These are phyloP conservation scores for Abrostola triplasia DNA, from an alignment of 2,888 invertebrate genomes.

Conservation along the genomic window DNA sequence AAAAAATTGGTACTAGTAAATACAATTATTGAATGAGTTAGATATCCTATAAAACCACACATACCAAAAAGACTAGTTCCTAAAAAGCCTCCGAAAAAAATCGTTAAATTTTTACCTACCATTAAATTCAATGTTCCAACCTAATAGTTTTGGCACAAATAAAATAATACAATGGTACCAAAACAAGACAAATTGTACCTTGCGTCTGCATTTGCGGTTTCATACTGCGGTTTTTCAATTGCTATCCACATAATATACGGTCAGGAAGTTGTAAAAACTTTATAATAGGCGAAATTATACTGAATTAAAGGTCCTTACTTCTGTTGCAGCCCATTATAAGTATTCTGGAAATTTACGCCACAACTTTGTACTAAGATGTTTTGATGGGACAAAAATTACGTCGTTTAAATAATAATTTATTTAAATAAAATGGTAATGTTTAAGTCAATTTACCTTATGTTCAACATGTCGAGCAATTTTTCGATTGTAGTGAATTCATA, in stretches of 20 bases:
- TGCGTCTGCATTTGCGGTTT: neutral
- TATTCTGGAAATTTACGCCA: neutral
- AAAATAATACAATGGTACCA: neutral
- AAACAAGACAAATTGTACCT: slow-evolving; percentile 1
- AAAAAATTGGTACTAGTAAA: no score
- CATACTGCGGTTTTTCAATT: slow-evolving; percentile 1
- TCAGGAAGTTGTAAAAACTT: slow-evolving; percentile 2
- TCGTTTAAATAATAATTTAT: neutral
- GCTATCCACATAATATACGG: neutral
- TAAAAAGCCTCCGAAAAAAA: no score
- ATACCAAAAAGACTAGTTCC: no score
- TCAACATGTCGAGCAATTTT: no score
- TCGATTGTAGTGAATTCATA: no score
- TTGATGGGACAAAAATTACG: neutral
- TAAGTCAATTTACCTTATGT: no score
- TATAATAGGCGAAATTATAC: slow-evolving; percentile 1
- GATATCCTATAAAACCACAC: no score
- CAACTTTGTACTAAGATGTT: neutral
- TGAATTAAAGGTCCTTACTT: slow-evolving; percentile 1
- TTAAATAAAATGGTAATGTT: no score
- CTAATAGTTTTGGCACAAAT: neutral
- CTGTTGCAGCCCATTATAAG: neutral
- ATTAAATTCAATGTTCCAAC: neutral
- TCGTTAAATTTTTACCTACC: no score
- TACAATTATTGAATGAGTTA: no score